These are phyloP conservation scores for Drosophila malerkotliana DNA, from an alignment of 1,140 invertebrate genomes.

Conservation along the genomic window DNA sequence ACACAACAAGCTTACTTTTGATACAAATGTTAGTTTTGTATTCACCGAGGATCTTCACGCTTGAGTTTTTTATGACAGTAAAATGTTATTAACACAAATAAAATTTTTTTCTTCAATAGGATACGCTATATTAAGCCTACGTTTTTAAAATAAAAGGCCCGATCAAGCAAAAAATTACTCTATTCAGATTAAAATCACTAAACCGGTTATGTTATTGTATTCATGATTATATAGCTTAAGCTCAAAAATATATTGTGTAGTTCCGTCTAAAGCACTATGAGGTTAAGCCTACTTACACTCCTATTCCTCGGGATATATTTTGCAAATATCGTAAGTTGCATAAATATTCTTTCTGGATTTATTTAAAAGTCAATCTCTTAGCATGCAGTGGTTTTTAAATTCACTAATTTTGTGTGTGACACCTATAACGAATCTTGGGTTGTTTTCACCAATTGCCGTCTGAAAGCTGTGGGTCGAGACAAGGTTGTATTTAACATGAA, in stretches of 20 bases:
- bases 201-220: no score
- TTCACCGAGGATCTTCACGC: slow-evolving; percentile 3
- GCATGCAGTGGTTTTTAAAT: slow-evolving; percentile 26
- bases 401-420: slow-evolving; percentile 22
- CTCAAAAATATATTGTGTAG: background rate
- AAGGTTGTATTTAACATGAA: slow-evolving; percentile 6
- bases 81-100: no score
- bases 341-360: no score
- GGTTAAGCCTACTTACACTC: background rate
- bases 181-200: background rate
- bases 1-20: slow-evolving; percentile 16
- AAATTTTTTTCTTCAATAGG: background rate
- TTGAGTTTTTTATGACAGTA: no score
- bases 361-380: background rate
- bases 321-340: background rate
- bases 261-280: background rate
- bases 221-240: background rate
- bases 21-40: slow-evolving; percentile 19
- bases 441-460: slow-evolving; percentile 11
- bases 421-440: slow-evolving; percentile 37
- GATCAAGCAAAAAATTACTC: no score
- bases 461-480: slow-evolving; percentile 23
- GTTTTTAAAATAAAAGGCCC: no score
- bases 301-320: background rate
- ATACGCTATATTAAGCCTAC: background rate